Percentiles rank a stretch among this genome's conserved stretches.
These are phyloP conservation scores for Smithornis capensis DNA, from an alignment of 2,113 vertebrate genomes.

Conservation along the genomic window DNA sequence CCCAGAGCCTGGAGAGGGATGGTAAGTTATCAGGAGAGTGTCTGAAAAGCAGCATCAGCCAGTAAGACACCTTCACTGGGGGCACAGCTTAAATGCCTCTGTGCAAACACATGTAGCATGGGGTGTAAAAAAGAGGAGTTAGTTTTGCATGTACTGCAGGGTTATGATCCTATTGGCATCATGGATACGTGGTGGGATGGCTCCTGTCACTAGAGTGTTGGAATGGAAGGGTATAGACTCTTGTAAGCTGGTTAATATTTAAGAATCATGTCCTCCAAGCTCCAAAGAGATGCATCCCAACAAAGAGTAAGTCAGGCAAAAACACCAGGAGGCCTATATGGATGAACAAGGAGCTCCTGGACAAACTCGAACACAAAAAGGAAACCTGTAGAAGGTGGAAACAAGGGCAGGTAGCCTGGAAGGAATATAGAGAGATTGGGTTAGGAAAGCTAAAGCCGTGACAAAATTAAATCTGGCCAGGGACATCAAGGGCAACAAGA, in stretches of 20 bases:
- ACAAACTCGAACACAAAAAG: background rate
- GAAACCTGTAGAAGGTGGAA: background rate
- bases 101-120: accelerated
- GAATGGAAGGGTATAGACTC: background rate
- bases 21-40: background rate
- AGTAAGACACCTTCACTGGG: background rate
- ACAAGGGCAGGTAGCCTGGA: background rate
- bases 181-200: background rate
- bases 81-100: background rate
- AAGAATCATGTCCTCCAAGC: background rate
- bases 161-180: background rate
- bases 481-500: background rate
- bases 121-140: background rate
- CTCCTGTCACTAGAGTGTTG: background rate
- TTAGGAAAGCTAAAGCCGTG: background rate
- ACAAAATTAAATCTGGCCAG: background rate
- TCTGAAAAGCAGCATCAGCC: background rate
- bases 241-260: background rate
- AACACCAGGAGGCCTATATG: background rate
- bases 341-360: background rate
- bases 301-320: background rate
- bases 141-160: background rate
- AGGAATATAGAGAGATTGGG: background rate
- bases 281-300: background rate
- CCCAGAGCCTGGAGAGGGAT: background rate